Evolutionary conservation across 1,140 invertebrate species (phyloP), one percentile per base, ranked within the genome.

Genomic region (Choristoneura fumiferana): DNA sequence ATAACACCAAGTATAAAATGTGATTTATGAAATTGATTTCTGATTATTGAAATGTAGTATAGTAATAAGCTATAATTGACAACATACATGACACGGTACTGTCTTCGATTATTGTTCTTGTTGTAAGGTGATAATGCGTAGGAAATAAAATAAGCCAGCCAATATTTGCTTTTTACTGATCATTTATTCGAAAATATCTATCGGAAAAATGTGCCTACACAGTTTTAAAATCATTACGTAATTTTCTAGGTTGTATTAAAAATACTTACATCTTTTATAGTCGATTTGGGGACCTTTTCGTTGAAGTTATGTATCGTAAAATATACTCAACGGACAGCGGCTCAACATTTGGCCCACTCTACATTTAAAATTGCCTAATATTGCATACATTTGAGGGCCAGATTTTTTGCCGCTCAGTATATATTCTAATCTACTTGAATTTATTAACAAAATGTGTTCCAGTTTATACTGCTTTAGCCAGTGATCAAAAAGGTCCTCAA

Each of bases 241-340:
- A 43, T 45, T 49, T 49, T 49, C 10, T 12, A 6, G 4, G 17
- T 29, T 22, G 12, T 56, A 38, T 14, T 39, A n/a, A 18, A 17
- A 14, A 37, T 64, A 64, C n/a, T n/a, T 63, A 56, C 56, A 39
- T 54, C 17, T 40, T 18, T 14, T 58, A 49, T 36, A 33, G 15
- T 13, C 22, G 43, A 39, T 57, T 60, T 63, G 60, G 60, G 22
- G n/a, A 49, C 17, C 22, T 43, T 43, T 49, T 22, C 22, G 8
- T 49, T 6, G 43, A 22, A 33, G 8, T 29, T 1, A 22, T 45
- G n/a, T 49, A 5, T 49, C 22, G 22, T 49, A 29, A 49, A 49
- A 1, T 10, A 10, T 10, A n/a, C n/a, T n/a, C n/a, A n/a, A n/a
- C n/a, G n/a, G n/a, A n/a, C n/a, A n/a, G n/a, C n/a, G n/a, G n/a